Conservation (phyloP, 2,113 vertebrate genomes). For the Nesospiza acunhae region DNA sequence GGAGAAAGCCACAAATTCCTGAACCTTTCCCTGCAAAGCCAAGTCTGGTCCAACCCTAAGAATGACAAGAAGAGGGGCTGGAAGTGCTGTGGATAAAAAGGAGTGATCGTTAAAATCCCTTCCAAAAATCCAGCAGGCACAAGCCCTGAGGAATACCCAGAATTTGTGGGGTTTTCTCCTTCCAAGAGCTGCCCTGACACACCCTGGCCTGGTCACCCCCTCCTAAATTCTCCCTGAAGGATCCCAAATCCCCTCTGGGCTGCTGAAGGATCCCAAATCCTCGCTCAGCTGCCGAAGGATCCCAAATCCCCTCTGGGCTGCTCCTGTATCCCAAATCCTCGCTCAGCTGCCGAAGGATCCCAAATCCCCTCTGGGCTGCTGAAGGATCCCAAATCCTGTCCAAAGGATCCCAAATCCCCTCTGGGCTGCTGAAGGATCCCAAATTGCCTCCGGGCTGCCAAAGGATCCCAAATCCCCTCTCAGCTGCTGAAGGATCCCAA, state of each 20-base stretch:
- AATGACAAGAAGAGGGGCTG: background rate
- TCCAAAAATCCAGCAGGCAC: background rate
- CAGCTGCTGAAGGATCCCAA: background rate
- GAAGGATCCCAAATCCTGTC: no score
- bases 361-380: background rate
- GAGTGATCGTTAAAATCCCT: background rate
- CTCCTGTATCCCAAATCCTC: no score
- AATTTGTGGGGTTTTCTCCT: background rate
- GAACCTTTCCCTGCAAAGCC: background rate
- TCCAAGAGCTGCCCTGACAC: no score
- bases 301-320: background rate
- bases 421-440: accelerated
- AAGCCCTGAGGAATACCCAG: background rate
- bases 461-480: no score
- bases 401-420: no score
- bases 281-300: accelerated
- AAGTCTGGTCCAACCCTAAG: background rate
- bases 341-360: no score
- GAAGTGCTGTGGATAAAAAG: background rate
- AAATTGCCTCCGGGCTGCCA: background rate
- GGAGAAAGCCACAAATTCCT: background rate
- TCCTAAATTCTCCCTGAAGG: background rate
- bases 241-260: no score
- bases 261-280: no score
- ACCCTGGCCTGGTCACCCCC: accelerated